Conservation (phyloP, 2,888 invertebrate species). For the Stomorhina lunata region DNA sequence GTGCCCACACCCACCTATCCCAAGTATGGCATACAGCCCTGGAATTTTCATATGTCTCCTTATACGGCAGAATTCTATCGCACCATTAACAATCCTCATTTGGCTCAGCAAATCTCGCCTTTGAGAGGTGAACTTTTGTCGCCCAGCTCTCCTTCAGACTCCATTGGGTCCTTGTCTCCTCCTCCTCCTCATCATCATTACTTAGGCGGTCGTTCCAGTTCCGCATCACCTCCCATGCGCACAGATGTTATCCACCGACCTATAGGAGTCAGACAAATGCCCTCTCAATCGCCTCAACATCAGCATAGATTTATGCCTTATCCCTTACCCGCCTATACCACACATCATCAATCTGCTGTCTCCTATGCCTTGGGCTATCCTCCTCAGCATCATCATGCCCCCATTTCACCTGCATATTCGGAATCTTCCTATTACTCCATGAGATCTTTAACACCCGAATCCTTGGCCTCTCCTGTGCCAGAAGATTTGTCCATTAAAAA, state of each 20-base stretch:
- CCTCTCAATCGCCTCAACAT: constrained; percentile 65
- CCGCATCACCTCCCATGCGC: constrained; percentile 78
- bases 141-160: constrained; percentile 78
- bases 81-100: constrained; percentile 77
- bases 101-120: constrained; percentile 75
- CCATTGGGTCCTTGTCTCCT: constrained; percentile 77
- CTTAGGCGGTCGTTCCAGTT: constrained; percentile 78
- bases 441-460: constrained; percentile 79
- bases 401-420: constrained; percentile 80
- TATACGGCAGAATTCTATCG: constrained; percentile 79
- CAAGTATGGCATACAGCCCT: constrained; percentile 77
- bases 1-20: constrained; percentile 79
- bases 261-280: constrained; percentile 73
- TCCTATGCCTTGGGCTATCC: constrained; percentile 67
- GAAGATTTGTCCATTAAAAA: constrained; percentile 79
- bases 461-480: constrained; percentile 77
- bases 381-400: constrained; percentile 73
- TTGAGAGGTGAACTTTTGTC: constrained; percentile 77
- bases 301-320: constrained; percentile 68
- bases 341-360: constrained; percentile 62
- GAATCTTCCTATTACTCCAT: constrained; percentile 79
- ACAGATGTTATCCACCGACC: constrained; percentile 77
- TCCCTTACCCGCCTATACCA: constrained; percentile 62
- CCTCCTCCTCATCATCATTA: constrained; percentile 79
- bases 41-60: constrained; percentile 78